Evolutionary conservation across 2,797 vertebrate species (phyloP), one percentile per base, ranked within the genome.

Genomic region (Gallirallus australis): DNA sequence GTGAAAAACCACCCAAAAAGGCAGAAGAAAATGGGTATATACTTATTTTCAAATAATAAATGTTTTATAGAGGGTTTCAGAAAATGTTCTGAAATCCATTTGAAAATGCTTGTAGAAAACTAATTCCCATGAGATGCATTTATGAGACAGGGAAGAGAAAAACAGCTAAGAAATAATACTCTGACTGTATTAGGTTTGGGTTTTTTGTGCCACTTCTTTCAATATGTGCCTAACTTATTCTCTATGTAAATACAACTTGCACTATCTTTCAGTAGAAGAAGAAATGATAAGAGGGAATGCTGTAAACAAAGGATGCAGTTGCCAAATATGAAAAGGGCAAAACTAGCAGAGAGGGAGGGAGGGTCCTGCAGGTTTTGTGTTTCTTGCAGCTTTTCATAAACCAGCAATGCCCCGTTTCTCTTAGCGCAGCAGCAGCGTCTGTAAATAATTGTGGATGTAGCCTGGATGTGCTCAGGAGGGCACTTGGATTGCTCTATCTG

Each of bases 371-470:
- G 66, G 35, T 61, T 93, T 72, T 82, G 76, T 57, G 50, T 28
- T 69, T 92, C 33, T 86, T 0, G 0, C 53, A 69, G 52, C 27
- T 57, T 78, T 72, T 70, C 42, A 4, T 2, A 33, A 82, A 59
- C 19, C 21, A 50, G 39, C 28, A n/a, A 27, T 7, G 37, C 19
- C 64, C 2, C 0, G 0, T 69, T 89, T 72, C 21, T 21, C 63
- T 61, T 45, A 2, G 1, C 5, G 3, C 1, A 0, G 54, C 66
- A 79, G 24, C 11, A 1, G 4, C 0, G 1, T 7, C 8, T 3
- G 2, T 65, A 30, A 81, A 27, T 56, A 57, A 27, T 45, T 57
- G 65, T 61, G 31, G 71, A 11, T 1, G 0, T 16, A 59, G 47
- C 42, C 39, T 3, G 7, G 33, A 23, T 0, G 0, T 45, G 71